Percentiles rank a stretch among this genome's conserved stretches.
These are phyloP conservation scores for Daptonema setosum DNA, from an alignment of 2,888 invertebrate species.

Conservation along the genomic window DNA sequence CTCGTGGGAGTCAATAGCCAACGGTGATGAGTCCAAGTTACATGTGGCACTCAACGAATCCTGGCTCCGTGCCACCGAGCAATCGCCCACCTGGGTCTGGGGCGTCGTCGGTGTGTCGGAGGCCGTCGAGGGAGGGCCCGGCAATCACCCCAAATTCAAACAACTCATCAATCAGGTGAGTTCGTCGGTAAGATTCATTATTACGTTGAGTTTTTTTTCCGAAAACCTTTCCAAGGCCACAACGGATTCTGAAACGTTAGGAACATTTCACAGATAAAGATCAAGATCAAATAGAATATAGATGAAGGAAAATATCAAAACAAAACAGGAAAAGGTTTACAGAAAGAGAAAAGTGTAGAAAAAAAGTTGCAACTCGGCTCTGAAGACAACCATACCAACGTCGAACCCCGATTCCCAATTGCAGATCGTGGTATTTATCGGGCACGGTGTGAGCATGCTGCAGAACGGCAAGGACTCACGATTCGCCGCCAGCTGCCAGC, in stretches of 20 bases:
- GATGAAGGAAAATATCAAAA: no score
- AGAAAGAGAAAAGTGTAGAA: no score
- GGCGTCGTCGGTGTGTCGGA: neutral
- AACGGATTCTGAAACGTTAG: no score
- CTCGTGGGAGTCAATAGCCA: neutral
- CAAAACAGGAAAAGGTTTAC: no score
- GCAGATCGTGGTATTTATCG: neutral
- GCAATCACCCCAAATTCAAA: neutral
- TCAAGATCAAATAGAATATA: no score
- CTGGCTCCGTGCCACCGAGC: neutral
- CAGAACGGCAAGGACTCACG: neutral
- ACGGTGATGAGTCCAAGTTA: neutral
- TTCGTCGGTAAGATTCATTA: no score
- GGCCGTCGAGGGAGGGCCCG: neutral
- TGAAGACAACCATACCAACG: no score
- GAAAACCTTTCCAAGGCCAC: no score
- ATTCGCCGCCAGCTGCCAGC: neutral
- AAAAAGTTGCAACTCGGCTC: no score
- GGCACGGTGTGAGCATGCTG: neutral
- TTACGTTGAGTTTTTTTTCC: no score
- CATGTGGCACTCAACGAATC: neutral
- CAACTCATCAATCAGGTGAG: neutral
- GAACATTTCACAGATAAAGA: no score
- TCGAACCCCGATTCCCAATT: no score
- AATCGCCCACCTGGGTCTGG: neutral